Base-by-base conservation (phyloP, 2,888 invertebrate species). In the Unio delphinus region DNA sequence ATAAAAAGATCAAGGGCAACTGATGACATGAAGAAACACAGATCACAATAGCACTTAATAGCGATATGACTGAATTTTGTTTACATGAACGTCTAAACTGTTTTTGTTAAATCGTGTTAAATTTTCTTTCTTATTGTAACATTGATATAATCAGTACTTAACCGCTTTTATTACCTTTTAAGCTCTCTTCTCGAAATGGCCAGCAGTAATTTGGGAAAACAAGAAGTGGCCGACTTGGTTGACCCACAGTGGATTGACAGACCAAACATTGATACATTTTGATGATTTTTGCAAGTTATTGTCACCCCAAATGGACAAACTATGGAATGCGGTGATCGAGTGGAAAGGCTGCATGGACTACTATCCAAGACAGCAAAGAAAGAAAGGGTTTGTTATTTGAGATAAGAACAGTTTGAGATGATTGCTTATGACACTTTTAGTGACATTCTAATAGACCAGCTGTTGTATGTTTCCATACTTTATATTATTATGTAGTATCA, bases 131-230 rank as follows among this genome's bases (percentile, higher is more conserved):
- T 2, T 23, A 54, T 60, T 20, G 0, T 54, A 17, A 30, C 17
- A 28, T 66, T 17, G 30, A 56, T 11, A 57, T 4, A 6, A 18
- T 7, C 55, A 2, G 23, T 61, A 54, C 23, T 20, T 30, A 26
- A 18, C n/a, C 61, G 5, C 6, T 54, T 58, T n/a, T 5, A 17
- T 8, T 66, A 55, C 4, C 59, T 55, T 34, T 23, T 58, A 74
- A 88, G 88, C 54, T 88, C 88, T 1, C 72, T 88, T 67, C 67
- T 88, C 62, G 88, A 88, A 67, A 84, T 88, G 82, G 87, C 86
- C 8, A 80, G 85, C 70, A 75, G 23, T 23, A 23, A 23, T 23
- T 23, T 23, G 23, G 23, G 23, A 23, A 23, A 23, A 23, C 23
- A 23, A 2, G 83, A 86, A 34, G 77, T 86, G 0, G 80, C 83